Evolutionary conservation across 2,113 vertebrate genomes (phyloP).

Genomic region (Pterocles burchelli): DNA sequence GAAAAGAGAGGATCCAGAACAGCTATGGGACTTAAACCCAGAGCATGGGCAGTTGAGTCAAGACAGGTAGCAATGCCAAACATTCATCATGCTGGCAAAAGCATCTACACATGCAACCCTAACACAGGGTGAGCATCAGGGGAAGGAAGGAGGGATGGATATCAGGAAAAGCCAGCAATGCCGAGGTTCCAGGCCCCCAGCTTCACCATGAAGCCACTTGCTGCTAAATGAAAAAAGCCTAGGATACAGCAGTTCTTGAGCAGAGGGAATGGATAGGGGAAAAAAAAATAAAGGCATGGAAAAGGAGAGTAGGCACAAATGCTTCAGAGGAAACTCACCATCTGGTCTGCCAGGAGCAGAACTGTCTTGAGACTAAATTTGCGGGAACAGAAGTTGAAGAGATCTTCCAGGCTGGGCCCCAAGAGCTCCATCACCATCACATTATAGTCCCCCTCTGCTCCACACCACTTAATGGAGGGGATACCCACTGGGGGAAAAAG

Average conservation of each 20-base stretch:
- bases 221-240: background rate
- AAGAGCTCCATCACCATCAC: constrained; percentile 99
- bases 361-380: constrained; percentile 99
- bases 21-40: background rate
- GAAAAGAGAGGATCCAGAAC: background rate
- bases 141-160: background rate
- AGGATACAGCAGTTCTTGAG: background rate
- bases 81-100: background rate
- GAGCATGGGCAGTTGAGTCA: background rate
- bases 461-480: constrained; percentile 97
- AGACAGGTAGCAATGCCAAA: background rate
- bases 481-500: constrained; percentile 85
- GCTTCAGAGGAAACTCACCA: constrained; percentile 79
- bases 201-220: background rate
- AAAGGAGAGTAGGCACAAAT: background rate
- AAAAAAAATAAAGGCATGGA: background rate
- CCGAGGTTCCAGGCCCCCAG: background rate
- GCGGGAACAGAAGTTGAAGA: constrained; percentile 97
- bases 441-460: constrained; percentile 96
- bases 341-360: constrained; percentile 94
- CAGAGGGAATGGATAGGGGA: background rate
- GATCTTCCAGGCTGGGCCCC: constrained; percentile 95
- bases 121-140: background rate
- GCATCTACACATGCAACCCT: background rate
- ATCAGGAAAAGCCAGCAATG: background rate